Conservation (phyloP, 2,113 vertebrate genomes). For the Oplegnathus fasciatus region DNA sequence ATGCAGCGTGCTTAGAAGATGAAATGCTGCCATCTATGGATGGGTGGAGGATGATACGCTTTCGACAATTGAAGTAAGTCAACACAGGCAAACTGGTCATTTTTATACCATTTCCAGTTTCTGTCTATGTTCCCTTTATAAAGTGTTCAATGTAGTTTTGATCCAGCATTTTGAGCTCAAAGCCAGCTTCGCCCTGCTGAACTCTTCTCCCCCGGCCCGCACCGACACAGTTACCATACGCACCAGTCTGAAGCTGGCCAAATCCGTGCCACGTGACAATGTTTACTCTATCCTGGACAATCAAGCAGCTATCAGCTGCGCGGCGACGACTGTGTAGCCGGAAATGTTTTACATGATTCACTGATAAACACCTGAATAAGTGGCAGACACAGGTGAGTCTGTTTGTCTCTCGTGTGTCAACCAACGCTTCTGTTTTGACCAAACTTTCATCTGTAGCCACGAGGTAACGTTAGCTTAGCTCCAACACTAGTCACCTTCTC, state of each 20-base stretch:
- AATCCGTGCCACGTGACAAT: constrained; percentile 73
- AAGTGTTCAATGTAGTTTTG: no score
- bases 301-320: neutral
- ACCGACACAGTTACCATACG: neutral
- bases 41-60: constrained; percentile 27
- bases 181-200: neutral
- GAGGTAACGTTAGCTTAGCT: constrained; percentile 15
- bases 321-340: fast-evolving
- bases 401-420: neutral
- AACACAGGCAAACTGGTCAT: neutral
- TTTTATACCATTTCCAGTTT: neutral
- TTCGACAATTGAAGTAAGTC: neutral
- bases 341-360: neutral
- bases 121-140: fast-evolving
- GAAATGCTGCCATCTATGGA: constrained; percentile 44
- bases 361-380: no score
- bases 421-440: neutral
- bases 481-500: fast-evolving
- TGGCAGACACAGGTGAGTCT: constrained; percentile 45
- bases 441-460: neutral
- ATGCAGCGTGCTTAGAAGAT: fast-evolving
- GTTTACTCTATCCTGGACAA: constrained; percentile 56
- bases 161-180: neutral
- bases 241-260: constrained; percentile 6
- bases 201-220: neutral